Evolutionary conservation across 92 coral and sea anemone species (phyloP).

Genomic region (Epizoanthus ramosus): DNA sequence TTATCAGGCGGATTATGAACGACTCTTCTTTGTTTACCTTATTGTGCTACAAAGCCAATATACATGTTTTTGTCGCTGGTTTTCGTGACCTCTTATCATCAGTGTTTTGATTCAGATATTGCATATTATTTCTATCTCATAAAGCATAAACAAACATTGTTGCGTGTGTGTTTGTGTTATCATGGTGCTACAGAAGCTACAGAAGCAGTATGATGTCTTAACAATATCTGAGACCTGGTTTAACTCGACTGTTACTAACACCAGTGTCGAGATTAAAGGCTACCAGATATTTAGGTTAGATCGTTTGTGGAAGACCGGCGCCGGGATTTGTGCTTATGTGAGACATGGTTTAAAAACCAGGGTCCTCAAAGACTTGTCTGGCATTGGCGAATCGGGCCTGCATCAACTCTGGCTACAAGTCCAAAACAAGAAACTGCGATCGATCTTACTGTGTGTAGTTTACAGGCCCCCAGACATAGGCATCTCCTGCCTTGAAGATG

Average conservation of each 20-base stretch:
- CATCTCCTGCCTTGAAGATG: constrained; percentile 7
- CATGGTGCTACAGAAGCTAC: too few relatives aligned
- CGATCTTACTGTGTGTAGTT: constrained; percentile 18
- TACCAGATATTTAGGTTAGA: constrained; percentile 21
- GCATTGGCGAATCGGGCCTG: constrained; percentile 16
- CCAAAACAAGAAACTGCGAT: constrained; percentile 5
- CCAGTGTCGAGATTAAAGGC: constrained; percentile 23
- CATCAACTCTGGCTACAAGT: constrained; percentile 32
- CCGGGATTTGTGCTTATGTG: constrained; percentile 26
- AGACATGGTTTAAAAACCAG: not conserved
- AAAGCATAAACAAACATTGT: too few relatives aligned
- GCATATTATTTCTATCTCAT: too few relatives aligned
- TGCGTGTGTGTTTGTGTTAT: too few relatives aligned
- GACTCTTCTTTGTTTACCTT: too few relatives aligned
- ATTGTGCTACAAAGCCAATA: too few relatives aligned
- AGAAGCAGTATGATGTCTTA: not conserved
- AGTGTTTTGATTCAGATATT: too few relatives aligned
- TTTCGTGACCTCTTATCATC: too few relatives aligned
- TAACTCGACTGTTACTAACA: constrained; percentile 16
- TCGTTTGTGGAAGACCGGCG: constrained; percentile 12
- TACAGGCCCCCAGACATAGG: constrained; percentile 29
- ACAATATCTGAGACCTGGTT: constrained; percentile 33
- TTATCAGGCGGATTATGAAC: too few relatives aligned
- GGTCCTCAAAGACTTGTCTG: constrained; percentile 26
- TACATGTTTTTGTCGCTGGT: too few relatives aligned